These are phyloP conservation scores for Ormyrus rosae DNA, from an alignment of 2,888 invertebrate species.

Conservation along the genomic window DNA sequence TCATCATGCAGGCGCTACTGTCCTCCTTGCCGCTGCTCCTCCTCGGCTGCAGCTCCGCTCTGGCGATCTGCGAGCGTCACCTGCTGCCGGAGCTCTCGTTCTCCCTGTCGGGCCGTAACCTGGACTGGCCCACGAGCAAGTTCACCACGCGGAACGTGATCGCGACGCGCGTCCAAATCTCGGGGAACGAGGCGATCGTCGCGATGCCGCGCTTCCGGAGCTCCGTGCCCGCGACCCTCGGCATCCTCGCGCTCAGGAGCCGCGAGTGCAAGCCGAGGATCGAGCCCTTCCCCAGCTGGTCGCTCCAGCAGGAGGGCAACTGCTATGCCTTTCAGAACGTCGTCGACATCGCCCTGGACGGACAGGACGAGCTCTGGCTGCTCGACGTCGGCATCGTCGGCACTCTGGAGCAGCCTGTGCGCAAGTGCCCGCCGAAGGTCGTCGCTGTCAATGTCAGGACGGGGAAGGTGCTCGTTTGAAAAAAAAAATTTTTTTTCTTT, in stretches of 20 bases:
- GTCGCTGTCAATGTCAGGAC: slow-evolving; percentile 80
- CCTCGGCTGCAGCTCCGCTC: background rate
- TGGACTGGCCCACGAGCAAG: slow-evolving; percentile 78
- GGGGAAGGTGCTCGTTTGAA: slow-evolving; percentile 74
- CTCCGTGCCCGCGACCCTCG: slow-evolving; percentile 82
- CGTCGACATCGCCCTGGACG: slow-evolving; percentile 82
- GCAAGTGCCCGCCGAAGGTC: slow-evolving; percentile 84
- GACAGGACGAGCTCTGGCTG: slow-evolving; percentile 83
- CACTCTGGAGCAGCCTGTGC: slow-evolving; percentile 81
- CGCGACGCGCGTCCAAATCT: slow-evolving; percentile 79
- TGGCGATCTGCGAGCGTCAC: slow-evolving; percentile 61
- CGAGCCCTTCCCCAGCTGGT: slow-evolving; percentile 83
- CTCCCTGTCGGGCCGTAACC: slow-evolving; percentile 60
- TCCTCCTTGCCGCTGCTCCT: slow-evolving; percentile 14
- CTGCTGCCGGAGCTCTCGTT: slow-evolving; percentile 68
- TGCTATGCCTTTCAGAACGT: slow-evolving; percentile 83
- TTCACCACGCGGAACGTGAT: slow-evolving; percentile 80
- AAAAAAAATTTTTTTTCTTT: background rate
- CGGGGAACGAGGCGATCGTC: slow-evolving; percentile 78
- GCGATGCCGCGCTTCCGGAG: slow-evolving; percentile 80
- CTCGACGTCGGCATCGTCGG: slow-evolving; percentile 85
- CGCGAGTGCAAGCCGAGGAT: slow-evolving; percentile 77
- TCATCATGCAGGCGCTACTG: no score
- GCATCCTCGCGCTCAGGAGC: slow-evolving; percentile 77
- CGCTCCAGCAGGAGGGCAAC: slow-evolving; percentile 83